Evolutionary conservation across 2,797 vertebrate genomes (phyloP).

Genomic region (Sparus aurata): DNA sequence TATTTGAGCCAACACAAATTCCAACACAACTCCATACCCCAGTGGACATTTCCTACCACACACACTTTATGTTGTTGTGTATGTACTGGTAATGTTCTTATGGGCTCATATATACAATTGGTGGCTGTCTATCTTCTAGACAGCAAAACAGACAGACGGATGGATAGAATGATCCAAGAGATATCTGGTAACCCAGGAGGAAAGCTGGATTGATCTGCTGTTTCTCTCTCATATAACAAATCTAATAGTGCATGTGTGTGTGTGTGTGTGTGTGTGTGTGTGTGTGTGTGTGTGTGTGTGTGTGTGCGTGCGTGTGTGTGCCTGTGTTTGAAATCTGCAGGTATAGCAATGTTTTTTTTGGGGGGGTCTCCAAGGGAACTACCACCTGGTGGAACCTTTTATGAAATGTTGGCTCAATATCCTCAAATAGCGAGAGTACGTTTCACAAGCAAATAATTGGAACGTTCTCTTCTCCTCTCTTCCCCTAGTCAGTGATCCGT

Average conservation of each 20-base stretch:
- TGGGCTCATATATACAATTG: neutral
- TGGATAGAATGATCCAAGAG: neutral
- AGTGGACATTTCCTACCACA: neutral
- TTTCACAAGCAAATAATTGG: conserved; percentile 46
- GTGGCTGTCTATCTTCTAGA: neutral
- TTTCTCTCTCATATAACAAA: conserved; percentile 34
- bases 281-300: neutral
- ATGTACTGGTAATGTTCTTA: neutral
- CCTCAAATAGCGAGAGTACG: conserved; percentile 39
- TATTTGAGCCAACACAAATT: conserved; percentile 8
- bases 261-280: conserved; percentile 7
- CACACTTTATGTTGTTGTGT: neutral
- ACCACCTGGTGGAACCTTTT: conserved; percentile 41
- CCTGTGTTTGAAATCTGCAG: conserved; percentile 40
- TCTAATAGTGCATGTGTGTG: conserved; percentile 17
- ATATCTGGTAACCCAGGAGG: conserved; percentile 28
- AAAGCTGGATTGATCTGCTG: conserved; percentile 19
- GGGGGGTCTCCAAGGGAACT: conserved; percentile 34
- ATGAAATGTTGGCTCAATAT: conserved; percentile 49
- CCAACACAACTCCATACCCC: neutral
- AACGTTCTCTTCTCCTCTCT: neutral
- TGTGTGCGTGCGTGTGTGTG: conserved; percentile 22
- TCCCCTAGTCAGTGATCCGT: conserved; percentile 34
- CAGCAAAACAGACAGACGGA: neutral
- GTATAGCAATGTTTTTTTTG: conserved; percentile 26